Percentiles rank a stretch among this genome's conserved stretches.
Evolutionary conservation across 2,797 vertebrate species (phyloP).

Genomic region (Phylloscopus collybita): DNA sequence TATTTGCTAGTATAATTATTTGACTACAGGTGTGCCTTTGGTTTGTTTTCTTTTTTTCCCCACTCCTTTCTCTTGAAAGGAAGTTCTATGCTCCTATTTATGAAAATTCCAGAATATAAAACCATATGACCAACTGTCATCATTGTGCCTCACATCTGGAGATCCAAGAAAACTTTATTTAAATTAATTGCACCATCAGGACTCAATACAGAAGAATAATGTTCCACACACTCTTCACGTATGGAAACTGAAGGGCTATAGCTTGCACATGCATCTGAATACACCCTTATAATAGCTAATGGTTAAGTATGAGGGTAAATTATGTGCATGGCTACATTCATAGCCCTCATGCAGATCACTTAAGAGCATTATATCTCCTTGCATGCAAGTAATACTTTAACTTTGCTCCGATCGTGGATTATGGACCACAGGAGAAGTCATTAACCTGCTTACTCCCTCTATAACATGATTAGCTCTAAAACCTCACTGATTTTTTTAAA

Average conservation of each 20-base stretch:
- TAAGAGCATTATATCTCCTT: neutral
- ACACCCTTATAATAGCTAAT: neutral
- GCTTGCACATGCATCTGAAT: neutral
- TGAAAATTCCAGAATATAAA: neutral
- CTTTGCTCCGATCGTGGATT: neutral
- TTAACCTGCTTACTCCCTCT: neutral
- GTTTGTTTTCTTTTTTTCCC: neutral
- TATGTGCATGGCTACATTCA: neutral
- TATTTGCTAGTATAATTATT: neutral
- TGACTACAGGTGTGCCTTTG: neutral
- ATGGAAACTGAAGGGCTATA: neutral
- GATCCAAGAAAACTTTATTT: neutral
- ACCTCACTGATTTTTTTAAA: neutral
- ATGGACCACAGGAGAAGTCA: neutral
- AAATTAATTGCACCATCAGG: neutral
- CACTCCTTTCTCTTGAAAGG: neutral
- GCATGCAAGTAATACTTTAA: neutral
- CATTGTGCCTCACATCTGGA: neutral
- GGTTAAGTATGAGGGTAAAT: neutral
- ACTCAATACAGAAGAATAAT: neutral
- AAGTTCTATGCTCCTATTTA: neutral
- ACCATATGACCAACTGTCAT: neutral
- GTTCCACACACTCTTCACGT: neutral
- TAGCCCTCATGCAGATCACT: neutral
- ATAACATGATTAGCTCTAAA: neutral